These are phyloP conservation scores for Callospermophilus lateralis DNA, from an alignment of 2,113 vertebrate genomes.

Conservation along the genomic window DNA sequence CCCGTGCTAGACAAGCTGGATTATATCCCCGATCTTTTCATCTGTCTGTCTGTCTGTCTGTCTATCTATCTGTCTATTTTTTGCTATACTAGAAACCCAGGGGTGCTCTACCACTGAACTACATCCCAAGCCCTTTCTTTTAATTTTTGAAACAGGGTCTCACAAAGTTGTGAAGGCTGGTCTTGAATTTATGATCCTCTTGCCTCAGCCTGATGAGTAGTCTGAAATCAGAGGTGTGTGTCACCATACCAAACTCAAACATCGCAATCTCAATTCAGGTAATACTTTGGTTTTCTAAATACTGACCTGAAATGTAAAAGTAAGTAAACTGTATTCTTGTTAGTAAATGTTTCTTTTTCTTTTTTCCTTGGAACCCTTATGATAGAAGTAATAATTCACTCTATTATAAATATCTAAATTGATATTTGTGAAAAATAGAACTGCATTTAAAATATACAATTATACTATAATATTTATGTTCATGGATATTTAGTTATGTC, in stretches of 20 bases:
- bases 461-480: neutral
- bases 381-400: slow-evolving; percentile 14
- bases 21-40: too few relatives aligned
- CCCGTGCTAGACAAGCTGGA: too few relatives aligned
- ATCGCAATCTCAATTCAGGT: neutral
- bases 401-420: slow-evolving; percentile 24
- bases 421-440: slow-evolving; percentile 20
- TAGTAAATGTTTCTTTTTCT: neutral
- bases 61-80: too few relatives aligned
- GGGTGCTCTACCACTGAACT: too few relatives aligned
- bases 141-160: too few relatives aligned
- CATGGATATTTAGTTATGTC: neutral
- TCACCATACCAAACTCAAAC: neutral
- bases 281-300: neutral
- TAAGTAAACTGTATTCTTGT: neutral
- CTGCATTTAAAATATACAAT: neutral
- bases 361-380: neutral
- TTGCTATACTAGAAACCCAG: too few relatives aligned
- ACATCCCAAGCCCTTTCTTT: too few relatives aligned
- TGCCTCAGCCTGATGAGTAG: too few relatives aligned
- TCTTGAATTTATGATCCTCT: too few relatives aligned
- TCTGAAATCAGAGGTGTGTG: too few relatives aligned
- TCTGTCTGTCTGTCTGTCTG: too few relatives aligned
- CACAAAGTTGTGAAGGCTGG: too few relatives aligned
- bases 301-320: neutral